A percentile compares a stretch with the other conserved stretches of the same genome.
Conservation (phyloP, 2,113 vertebrate species). For the Podarcis muralis region DNA sequence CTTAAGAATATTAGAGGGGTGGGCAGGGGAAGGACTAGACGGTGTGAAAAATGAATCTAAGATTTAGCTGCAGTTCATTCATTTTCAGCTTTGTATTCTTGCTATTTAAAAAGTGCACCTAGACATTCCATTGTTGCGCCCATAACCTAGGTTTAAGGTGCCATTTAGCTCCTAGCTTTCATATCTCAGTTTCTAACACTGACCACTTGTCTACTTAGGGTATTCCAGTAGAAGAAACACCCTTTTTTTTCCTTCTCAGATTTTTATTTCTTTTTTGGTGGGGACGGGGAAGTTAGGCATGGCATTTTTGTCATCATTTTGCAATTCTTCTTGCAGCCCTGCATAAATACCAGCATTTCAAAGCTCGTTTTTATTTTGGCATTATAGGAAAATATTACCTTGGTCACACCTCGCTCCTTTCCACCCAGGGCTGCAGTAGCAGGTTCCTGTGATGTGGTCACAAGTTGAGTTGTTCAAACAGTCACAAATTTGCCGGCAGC, state of each 20-base stretch:
- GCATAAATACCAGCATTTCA: background rate
- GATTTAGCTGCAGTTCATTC: too few species aligned
- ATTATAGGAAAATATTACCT: conserved; percentile 74
- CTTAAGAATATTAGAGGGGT: too few species aligned
- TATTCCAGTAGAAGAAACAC: background rate
- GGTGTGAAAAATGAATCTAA: too few species aligned
- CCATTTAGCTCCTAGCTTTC: too few species aligned
- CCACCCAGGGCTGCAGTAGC: conserved; percentile 97
- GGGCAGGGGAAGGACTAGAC: too few species aligned
- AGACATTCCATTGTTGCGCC: too few species aligned
- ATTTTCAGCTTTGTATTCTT: too few species aligned
- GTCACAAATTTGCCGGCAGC: conserved; percentile 94
- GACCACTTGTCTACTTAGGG: background rate
- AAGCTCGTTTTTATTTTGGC: background rate
- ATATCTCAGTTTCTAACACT: too few species aligned
- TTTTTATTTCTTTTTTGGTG: background rate
- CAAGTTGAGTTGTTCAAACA: conserved; percentile 97
- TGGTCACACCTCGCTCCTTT: conserved; percentile 95
- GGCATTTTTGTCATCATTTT: background rate
- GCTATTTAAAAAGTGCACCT: too few species aligned
- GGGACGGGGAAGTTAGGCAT: too few species aligned
- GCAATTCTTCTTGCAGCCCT: background rate
- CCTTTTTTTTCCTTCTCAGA: background rate
- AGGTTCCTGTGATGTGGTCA: conserved; percentile 95
- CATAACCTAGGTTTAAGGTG: too few species aligned